Conservation (phyloP, 2,113 vertebrate species). For the Brachionichthys hirsutus region DNA sequence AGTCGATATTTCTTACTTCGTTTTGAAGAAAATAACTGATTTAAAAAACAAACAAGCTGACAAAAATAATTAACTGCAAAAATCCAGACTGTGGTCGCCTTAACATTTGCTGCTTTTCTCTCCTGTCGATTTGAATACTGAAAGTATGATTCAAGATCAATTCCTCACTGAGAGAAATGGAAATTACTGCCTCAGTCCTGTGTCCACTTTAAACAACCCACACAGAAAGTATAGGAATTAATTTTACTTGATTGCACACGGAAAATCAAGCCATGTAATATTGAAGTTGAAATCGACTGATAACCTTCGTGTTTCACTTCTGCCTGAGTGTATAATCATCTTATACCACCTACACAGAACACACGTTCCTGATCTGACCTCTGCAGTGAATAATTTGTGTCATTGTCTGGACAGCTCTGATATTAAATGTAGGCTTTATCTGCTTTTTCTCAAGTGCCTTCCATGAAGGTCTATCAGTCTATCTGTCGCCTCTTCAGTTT, state of each 20-base stretch:
- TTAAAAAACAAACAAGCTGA: too few relatives aligned
- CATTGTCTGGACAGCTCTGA: conserved; percentile 4
- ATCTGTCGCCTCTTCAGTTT: background rate
- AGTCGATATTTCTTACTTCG: too few relatives aligned
- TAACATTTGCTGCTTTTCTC: too few relatives aligned
- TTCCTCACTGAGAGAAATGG: too few relatives aligned
- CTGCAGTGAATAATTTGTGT: conserved; percentile 14
- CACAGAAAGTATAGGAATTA: conserved; percentile 2
- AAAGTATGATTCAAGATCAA: too few relatives aligned
- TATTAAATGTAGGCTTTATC: conserved; percentile 3
- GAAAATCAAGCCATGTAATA: conserved; percentile 3
- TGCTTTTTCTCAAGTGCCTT: conserved; percentile 10
- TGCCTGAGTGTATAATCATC: background rate
- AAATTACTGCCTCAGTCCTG: background rate
- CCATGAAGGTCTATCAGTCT: background rate
- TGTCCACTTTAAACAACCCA: background rate
- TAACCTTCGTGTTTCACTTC: conserved; percentile 8
- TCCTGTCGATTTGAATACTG: too few relatives aligned
- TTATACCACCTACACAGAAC: conserved; percentile 6
- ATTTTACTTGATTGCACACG: conserved; percentile 8
- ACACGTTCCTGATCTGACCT: conserved; percentile 22
- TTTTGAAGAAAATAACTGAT: too few relatives aligned
- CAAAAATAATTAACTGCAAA: too few relatives aligned
- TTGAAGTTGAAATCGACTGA: conserved; percentile 4
- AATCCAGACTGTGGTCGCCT: too few relatives aligned